phyloP scores from a whole-genome alignment of 2,888 invertebrate species.

The Tridacna gigas region DNA sequence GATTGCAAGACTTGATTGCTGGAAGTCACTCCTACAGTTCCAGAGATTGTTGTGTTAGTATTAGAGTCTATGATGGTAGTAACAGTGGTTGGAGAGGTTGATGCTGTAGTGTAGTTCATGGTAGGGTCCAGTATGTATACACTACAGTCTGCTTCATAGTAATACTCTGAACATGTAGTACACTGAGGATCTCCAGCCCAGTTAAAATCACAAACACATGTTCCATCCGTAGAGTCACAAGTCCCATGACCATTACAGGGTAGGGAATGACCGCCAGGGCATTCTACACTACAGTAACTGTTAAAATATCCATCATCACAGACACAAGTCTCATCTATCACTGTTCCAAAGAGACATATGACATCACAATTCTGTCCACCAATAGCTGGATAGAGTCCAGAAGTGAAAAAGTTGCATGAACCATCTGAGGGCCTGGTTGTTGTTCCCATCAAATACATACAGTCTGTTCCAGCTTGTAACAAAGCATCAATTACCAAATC shows the following conservation, averaged over 20 bases:
- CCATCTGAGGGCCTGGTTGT: slow-evolving; percentile 54
- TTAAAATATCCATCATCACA: slow-evolving; percentile 62
- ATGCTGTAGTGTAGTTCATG: slow-evolving; percentile 23
- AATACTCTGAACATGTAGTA: slow-evolving; percentile 53
- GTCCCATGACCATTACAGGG: slow-evolving; percentile 69
- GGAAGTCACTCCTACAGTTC: background rate
- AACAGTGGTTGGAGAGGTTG: slow-evolving; percentile 13
- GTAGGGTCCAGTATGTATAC: slow-evolving; percentile 29
- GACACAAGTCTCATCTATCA: slow-evolving; percentile 37
- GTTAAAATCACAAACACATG: slow-evolving; percentile 65
- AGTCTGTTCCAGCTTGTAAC: slow-evolving; percentile 61
- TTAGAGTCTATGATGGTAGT: slow-evolving; percentile 12
- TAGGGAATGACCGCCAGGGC: slow-evolving; percentile 69
- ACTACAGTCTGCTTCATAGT: slow-evolving; percentile 53
- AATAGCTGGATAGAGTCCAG: slow-evolving; percentile 55
- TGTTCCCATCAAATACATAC: slow-evolving; percentile 33
- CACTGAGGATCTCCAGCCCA: slow-evolving; percentile 65
- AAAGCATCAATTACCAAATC: slow-evolving; percentile 41
- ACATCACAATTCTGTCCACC: slow-evolving; percentile 61
- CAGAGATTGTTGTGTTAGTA: slow-evolving; percentile 2
- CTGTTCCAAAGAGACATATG: slow-evolving; percentile 52
- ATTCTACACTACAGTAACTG: slow-evolving; percentile 60
- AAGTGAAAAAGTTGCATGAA: slow-evolving; percentile 63
- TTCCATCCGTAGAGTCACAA: slow-evolving; percentile 65
- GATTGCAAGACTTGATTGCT: background rate